Base-by-base conservation (phyloP, 2,888 invertebrate genomes). In the Scrobipalpa costella region DNA sequence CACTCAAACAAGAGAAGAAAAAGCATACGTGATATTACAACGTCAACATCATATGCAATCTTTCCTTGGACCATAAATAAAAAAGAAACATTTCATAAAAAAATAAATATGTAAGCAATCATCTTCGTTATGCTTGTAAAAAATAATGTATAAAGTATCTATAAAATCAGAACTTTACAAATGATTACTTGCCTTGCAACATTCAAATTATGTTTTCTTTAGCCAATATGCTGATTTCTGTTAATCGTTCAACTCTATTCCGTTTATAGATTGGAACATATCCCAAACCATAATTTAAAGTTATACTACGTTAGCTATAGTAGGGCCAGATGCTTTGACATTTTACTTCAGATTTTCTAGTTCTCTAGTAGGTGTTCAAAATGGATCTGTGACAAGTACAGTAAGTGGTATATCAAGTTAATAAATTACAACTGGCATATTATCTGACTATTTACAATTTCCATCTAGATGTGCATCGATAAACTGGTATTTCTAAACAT, bases 341-440 rank as follows among this genome's bases (percentile, higher is more conserved):
- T 27, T 55, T 7, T 55, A 34, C 34, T 33, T 13, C 1, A 27
- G 1, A 55, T 55, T 55, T 55, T 34, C 55, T 27, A 55, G 15
- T 34, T n/a, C 34, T 3, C 55, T n/a, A 36, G 19, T 38, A 57
- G 19, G 36, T 57, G 49, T 9, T 63, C 50, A 63, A 40, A 44
- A 59, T 63, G 59, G 27, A 63, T 49, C 57, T 63, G 57, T 57
- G 47, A 34, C 63, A 59, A 59, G 59, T 63, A 34, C 34, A 58
- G 40, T 50, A 21, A 9, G 36, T 59, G 50, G 59, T 63, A 34
- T 47, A 58, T 52, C 59, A 21, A 9, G 36, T 59, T 52, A 47
- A 52, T 52, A 63, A 49, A 63, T 59, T 59, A 3, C 21, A 50
- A 40, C 9, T n/a, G 49, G 34, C 57, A 63, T 34, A 63, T 63